Base-by-base conservation (phyloP, 2,888 invertebrate genomes). In the Tuberolachnus salignus region DNA sequence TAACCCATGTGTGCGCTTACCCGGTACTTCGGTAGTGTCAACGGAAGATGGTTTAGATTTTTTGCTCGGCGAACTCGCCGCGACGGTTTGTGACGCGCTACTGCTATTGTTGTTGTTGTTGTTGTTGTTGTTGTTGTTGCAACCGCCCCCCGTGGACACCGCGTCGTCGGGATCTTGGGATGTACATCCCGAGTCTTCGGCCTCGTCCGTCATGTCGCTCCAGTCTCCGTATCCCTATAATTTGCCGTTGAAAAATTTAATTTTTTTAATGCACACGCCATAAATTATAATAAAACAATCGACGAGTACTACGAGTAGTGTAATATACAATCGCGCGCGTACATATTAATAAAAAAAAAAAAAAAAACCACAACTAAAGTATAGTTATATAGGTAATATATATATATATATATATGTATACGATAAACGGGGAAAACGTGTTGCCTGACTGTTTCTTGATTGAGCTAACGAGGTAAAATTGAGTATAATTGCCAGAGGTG, bases 121-220 rank as follows among this genome's bases (percentile, higher is more conserved):
- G 49, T 44, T 63, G 51, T 73, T 72, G 1, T 72, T 72, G 19
- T 72, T 72, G 14, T 42, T 51, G 53, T 26, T 42, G 23, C 26
- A 49, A 1, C 67, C 26, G 9, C 59, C 69, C 14, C 69, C 67
- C n/a, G 78, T 69, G 9, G 69, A 69, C 8, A 78, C 74, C 80
- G 44, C 69, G 53, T 78, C 78, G 21, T 78, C 78, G 0, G 78
- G 78, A 4, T 78, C 78, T 78, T 78, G 78, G 21, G 78, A 78
- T 11, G 80, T 81, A 16, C 80, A 78, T 23, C 83, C 84, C 51
- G 84, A 83, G 44, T 84, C 83, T 63, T 85, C 85, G 19, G 84
- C 83, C 23, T 85, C 85, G 55, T 86, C 86, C 16, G 82, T 81
- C 66, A 81, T 69, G 42, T 78, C 78, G 34, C 78, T 78, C 78